Percentiles rank a stretch among this genome's conserved stretches.
phyloP scores from a whole-genome alignment of 2,888 invertebrate genomes.

The Lepidocyrtinus sp. region DNA sequence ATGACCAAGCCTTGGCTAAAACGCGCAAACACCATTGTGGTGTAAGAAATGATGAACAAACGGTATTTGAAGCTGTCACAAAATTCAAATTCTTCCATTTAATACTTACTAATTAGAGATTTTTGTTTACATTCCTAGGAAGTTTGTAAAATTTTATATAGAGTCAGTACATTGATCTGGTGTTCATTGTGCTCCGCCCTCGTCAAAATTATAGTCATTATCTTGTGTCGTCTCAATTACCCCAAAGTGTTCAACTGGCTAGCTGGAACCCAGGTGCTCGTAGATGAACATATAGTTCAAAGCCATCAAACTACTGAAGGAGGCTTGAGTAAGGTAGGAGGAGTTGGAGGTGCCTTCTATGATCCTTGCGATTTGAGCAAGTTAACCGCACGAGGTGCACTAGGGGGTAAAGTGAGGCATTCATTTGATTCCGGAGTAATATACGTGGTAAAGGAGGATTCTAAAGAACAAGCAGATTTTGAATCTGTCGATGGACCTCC shows the following conservation, averaged over 20 bases:
- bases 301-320: neutral
- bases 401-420: neutral
- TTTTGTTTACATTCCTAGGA: constrained; percentile 10
- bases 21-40: too few relatives aligned
- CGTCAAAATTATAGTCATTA: constrained; percentile 17
- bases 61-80: too few relatives aligned
- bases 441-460: too few relatives aligned
- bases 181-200: constrained; percentile 5
- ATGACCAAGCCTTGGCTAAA: too few relatives aligned
- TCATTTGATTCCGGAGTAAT: too few relatives aligned
- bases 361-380: constrained; percentile 23
- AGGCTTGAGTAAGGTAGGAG: too few relatives aligned
- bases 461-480: too few relatives aligned
- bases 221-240: constrained; percentile 37
- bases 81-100: too few relatives aligned
- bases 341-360: constrained; percentile 21
- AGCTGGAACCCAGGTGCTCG: constrained; percentile 33
- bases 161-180: neutral
- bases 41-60: too few relatives aligned
- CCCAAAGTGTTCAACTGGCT: constrained; percentile 52
- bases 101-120: too few relatives aligned
- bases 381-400: constrained; percentile 29
- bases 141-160: neutral
- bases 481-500: too few relatives aligned
- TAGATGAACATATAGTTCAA: constrained; percentile 20